Evolutionary conservation across 1,140 invertebrate species (phyloP).

Genomic region (Trichonephila clavata): DNA sequence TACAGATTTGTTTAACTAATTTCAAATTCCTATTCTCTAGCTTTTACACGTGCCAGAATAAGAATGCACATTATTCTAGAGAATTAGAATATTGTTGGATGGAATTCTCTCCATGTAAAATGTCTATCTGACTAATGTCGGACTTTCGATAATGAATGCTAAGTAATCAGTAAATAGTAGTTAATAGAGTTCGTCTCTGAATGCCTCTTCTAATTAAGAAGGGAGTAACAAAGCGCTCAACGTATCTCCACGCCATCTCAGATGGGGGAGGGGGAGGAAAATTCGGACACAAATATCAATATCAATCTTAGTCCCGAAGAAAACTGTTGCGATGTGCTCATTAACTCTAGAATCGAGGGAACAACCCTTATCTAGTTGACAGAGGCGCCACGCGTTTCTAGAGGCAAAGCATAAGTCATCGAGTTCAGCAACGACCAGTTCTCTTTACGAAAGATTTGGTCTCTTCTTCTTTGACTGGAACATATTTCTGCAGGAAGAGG

Average conservation of each 20-base stretch:
- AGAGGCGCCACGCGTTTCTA: background rate
- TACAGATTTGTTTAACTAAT: conserved; percentile 6
- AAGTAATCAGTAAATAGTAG: conserved; percentile 76
- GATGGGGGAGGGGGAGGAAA: conserved; percentile 29
- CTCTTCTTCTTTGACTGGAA: conserved; percentile 34
- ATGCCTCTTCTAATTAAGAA: conserved; percentile 73
- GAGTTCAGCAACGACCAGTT: conserved; percentile 35
- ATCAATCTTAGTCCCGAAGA: conserved; percentile 72
- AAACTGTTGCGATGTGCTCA: conserved; percentile 52
- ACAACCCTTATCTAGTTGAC: conserved; percentile 54
- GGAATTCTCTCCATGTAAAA: conserved; percentile 63
- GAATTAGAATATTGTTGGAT: conserved; percentile 64
- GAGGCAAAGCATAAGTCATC: conserved; percentile 22
- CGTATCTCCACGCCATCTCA: conserved; percentile 49
- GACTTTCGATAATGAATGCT: conserved; percentile 71
- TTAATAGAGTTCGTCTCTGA: conserved; percentile 72
- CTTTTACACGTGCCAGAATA: background rate
- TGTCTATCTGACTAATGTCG: conserved; percentile 73
- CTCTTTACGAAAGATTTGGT: conserved; percentile 40
- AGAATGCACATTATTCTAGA: conserved; percentile 60
- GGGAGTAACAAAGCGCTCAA: conserved; percentile 44
- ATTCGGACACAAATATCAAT: conserved; percentile 73
- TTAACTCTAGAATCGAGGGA: conserved; percentile 52
- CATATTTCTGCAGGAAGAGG: conserved; percentile 51
- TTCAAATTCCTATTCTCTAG: conserved; percentile 16